Evolutionary conservation across 2,888 invertebrate species (phyloP).

Genomic region (Thymelicus lineola): DNA sequence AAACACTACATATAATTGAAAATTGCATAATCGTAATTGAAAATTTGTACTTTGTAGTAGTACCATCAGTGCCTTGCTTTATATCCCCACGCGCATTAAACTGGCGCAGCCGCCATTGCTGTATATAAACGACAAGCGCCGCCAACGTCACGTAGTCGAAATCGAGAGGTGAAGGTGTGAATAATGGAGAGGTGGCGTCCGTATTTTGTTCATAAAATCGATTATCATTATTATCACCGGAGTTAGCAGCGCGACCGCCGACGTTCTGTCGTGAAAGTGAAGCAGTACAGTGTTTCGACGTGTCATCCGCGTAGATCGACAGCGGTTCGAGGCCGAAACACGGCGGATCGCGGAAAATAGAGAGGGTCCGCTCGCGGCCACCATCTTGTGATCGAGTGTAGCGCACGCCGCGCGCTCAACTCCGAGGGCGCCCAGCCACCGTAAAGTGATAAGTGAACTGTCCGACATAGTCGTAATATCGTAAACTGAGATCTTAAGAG

Average conservation of each 20-base stretch:
- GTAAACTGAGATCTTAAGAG: slow-evolving; percentile 48
- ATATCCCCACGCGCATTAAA: slow-evolving; percentile 72
- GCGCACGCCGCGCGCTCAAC: slow-evolving; percentile 59
- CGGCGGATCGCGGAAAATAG: slow-evolving; percentile 61
- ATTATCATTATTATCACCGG: slow-evolving; percentile 78
- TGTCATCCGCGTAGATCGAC: slow-evolving; percentile 80
- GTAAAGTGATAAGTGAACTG: slow-evolving; percentile 67
- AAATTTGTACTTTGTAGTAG: not conserved
- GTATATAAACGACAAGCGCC: slow-evolving; percentile 72
- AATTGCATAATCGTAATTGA: no score
- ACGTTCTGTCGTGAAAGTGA: slow-evolving; percentile 78
- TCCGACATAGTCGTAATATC: slow-evolving; percentile 47
- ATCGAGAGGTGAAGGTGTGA: slow-evolving; percentile 81
- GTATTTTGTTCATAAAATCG: slow-evolving; percentile 75
- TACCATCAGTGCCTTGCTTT: slow-evolving; percentile 54
- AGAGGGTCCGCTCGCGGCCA: slow-evolving; percentile 58
- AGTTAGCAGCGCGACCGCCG: slow-evolving; percentile 82
- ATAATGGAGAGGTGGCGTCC: slow-evolving; percentile 83
- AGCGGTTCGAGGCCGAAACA: slow-evolving; percentile 73
- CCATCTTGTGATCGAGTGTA: slow-evolving; percentile 66
- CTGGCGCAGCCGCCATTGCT: slow-evolving; percentile 73
- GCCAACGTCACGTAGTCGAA: slow-evolving; percentile 79
- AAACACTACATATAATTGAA: no score
- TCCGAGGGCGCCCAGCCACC: slow-evolving; percentile 58
- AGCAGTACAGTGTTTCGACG: slow-evolving; percentile 80